Evolutionary conservation across 2,888 invertebrate species (phyloP).

Genomic region (Cephus pygmeus): DNA sequence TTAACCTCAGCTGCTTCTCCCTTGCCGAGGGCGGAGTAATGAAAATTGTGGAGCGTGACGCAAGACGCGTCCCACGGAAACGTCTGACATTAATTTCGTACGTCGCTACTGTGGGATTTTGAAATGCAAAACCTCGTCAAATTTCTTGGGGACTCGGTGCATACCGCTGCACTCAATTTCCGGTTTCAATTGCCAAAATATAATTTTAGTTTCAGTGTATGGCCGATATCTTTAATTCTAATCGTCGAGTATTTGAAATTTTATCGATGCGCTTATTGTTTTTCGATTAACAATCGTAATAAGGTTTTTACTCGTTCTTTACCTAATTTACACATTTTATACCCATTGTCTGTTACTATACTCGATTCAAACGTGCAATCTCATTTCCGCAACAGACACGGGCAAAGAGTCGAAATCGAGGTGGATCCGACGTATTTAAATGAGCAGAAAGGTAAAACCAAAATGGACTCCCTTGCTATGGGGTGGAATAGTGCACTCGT

Average conservation of each 20-base stretch:
- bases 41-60: constrained; percentile 31
- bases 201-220: not conserved
- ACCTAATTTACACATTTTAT: not conserved
- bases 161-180: not conserved
- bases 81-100: not conserved
- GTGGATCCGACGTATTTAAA: constrained; percentile 32
- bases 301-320: not conserved
- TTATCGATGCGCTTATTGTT: not conserved
- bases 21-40: constrained; percentile 34
- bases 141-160: not conserved
- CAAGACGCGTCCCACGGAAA: not conserved
- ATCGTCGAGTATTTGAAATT: too few relatives aligned
- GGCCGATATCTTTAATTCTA: too few relatives aligned
- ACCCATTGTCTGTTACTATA: not conserved
- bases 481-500: constrained; percentile 32
- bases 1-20: constrained; percentile 34
- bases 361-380: not conserved
- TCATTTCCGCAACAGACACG: not conserved
- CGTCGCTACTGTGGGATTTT: not conserved
- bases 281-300: not conserved
- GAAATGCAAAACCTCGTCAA: not conserved
- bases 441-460: constrained; percentile 14
- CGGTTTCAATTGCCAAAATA: not conserved
- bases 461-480: not conserved
- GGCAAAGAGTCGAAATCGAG: constrained; percentile 10